Conservation (phyloP, 2,888 invertebrate genomes). For the Matsumyia berberina region DNA sequence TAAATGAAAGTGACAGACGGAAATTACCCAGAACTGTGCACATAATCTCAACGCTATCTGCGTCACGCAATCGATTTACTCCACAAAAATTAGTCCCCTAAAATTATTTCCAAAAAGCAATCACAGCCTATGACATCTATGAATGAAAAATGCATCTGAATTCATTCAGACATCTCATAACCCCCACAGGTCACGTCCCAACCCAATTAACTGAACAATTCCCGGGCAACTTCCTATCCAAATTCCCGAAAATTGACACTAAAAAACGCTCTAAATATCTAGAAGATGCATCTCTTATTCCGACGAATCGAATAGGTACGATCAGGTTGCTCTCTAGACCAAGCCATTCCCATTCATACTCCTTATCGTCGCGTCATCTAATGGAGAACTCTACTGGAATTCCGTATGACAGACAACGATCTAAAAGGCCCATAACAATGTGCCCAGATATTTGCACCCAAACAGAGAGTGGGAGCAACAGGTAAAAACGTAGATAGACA, state of each 20-base stretch:
- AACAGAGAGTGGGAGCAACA: constrained; percentile 33
- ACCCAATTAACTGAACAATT: constrained; percentile 65
- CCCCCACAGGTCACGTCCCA: constrained; percentile 55
- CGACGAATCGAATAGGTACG: constrained; percentile 64
- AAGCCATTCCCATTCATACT: constrained; percentile 64
- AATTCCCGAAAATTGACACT: constrained; percentile 69
- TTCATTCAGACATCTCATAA: constrained; percentile 57
- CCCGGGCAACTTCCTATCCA: constrained; percentile 61
- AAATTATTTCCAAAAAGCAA: constrained; percentile 62
- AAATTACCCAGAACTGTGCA: constrained; percentile 43
- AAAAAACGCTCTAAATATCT: constrained; percentile 60
- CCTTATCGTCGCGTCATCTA: constrained; percentile 72
- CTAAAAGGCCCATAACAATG: constrained; percentile 74
- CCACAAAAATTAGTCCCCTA: constrained; percentile 49
- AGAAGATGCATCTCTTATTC: constrained; percentile 39
- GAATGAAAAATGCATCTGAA: constrained; percentile 67
- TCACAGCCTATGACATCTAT: constrained; percentile 61
- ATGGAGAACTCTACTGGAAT: constrained; percentile 68
- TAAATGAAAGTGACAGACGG: constrained; percentile 52
- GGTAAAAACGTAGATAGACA: constrained; percentile 28
- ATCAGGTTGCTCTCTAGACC: neutral
- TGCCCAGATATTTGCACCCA: constrained; percentile 76
- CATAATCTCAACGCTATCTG: constrained; percentile 57
- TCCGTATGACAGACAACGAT: constrained; percentile 74
- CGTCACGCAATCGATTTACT: constrained; percentile 69